A percentile compares a stretch with the other conserved stretches of the same genome.
Conservation (phyloP, 2,797 vertebrate species). For the Chromobotia macracanthus region DNA sequence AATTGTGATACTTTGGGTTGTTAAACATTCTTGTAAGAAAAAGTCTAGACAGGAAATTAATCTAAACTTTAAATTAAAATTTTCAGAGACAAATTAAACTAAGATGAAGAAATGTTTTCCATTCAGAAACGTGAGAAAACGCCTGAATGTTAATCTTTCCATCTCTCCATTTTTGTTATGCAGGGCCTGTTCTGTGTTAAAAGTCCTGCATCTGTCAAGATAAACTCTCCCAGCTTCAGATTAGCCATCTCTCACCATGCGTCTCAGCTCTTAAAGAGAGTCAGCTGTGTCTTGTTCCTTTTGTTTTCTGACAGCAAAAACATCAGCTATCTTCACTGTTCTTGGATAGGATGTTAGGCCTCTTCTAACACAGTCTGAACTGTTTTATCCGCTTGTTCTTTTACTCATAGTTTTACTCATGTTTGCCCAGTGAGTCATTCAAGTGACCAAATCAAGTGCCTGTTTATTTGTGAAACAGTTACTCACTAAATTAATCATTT, state of each 20-base stretch:
- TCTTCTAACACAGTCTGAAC: neutral
- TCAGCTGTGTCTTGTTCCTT: neutral
- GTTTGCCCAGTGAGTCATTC: neutral
- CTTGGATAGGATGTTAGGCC: neutral
- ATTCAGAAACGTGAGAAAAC: neutral
- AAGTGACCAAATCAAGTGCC: neutral
- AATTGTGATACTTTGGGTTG: neutral
- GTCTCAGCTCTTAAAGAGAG: neutral
- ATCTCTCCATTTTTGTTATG: neutral
- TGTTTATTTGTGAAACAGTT: neutral
- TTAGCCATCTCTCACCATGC: neutral
- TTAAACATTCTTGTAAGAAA: neutral
- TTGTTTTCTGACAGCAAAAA: neutral
- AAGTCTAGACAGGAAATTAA: neutral
- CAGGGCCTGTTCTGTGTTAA: constrained; percentile 28
- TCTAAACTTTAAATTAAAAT: neutral
- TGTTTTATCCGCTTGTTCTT: neutral
- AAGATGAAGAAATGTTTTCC: neutral
- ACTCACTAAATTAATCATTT: neutral
- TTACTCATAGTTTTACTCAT: neutral
- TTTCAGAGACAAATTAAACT: neutral
- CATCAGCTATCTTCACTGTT: constrained; percentile 1
- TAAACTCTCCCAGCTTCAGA: neutral
- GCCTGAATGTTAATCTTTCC: neutral
- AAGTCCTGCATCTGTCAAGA: neutral